A percentile compares a stretch with the other conserved stretches of the same genome.
Evolutionary conservation across 1,140 invertebrate species (phyloP).

Genomic region (Megalonaias nervosa): DNA sequence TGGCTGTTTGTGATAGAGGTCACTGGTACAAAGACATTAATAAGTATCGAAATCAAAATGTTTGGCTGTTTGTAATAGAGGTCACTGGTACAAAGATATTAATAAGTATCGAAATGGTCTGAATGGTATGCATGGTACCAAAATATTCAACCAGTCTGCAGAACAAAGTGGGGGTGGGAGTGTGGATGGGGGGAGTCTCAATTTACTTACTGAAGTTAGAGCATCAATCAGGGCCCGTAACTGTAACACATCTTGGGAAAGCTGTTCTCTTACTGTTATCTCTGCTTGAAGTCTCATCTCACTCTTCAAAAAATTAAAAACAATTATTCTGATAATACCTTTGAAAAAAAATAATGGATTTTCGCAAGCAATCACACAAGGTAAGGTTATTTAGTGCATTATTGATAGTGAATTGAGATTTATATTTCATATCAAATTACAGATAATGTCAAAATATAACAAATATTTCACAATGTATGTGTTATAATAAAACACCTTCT

Average conservation of each 20-base stretch:
- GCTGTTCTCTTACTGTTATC: conserved; percentile 59
- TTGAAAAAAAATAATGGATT: too few species aligned
- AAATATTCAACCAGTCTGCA: not conserved
- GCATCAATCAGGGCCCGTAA: conserved; percentile 60
- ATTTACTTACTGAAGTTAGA: conserved; percentile 58
- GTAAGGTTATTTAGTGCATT: too few species aligned
- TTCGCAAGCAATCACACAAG: too few species aligned
- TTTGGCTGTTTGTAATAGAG: not conserved
- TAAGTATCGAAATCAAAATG: not conserved
- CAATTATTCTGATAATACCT: too few species aligned
- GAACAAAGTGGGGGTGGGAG: not conserved
- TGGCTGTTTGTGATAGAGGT: not conserved
- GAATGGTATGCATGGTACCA: not conserved
- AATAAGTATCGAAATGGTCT: not conserved
- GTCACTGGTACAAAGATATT: not conserved
- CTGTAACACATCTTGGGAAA: conserved; percentile 63
- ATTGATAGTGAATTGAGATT: too few species aligned
- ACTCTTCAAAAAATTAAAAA: conserved; percentile 42
- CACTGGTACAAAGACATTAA: not conserved
- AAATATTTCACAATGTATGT: too few species aligned
- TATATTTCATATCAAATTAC: too few species aligned
- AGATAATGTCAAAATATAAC: too few species aligned
- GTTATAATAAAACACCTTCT: too few species aligned
- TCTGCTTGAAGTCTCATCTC: conserved; percentile 60
- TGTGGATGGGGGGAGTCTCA: not conserved